Conservation (phyloP, 2,888 invertebrate species). For the Andrena hattorfiana region DNA sequence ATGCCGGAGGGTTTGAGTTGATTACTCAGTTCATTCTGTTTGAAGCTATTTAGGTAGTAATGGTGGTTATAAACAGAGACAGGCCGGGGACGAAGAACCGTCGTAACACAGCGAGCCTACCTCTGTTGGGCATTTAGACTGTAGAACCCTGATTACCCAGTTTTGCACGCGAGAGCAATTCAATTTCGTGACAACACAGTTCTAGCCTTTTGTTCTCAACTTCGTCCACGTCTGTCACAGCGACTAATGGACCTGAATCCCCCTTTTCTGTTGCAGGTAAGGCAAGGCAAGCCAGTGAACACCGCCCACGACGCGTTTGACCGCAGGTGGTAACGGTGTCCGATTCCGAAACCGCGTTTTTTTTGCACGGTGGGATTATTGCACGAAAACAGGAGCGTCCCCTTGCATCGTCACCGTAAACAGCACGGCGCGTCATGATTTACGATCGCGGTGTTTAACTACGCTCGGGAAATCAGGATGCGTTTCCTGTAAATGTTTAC, state of each 20-base stretch:
- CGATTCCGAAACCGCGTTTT: conserved; percentile 15
- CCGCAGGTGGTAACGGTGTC: conserved; percentile 18
- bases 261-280: conserved; percentile 51
- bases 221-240: not conserved
- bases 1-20: no score
- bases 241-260: not conserved
- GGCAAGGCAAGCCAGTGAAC: not conserved
- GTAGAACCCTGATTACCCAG: no score
- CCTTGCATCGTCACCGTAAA: conserved; percentile 11
- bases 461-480: conserved; percentile 59
- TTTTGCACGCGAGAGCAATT: no score
- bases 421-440: conserved; percentile 48
- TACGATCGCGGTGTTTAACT: conserved; percentile 52
- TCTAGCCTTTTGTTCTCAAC: not conserved
- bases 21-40: no score
- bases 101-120: no score
- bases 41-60: no score
- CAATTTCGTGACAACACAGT: not conserved
- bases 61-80: no score
- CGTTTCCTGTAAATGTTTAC: conserved; percentile 67
- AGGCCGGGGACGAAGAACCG: no score
- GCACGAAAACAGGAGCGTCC: conserved; percentile 27
- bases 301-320: not conserved
- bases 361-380: conserved; percentile 37
- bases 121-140: no score